These are phyloP conservation scores for Clytia hemisphaerica DNA, from an alignment of 30 jellyfish, hydroid and myxozoan genomes.

Conservation along the genomic window DNA sequence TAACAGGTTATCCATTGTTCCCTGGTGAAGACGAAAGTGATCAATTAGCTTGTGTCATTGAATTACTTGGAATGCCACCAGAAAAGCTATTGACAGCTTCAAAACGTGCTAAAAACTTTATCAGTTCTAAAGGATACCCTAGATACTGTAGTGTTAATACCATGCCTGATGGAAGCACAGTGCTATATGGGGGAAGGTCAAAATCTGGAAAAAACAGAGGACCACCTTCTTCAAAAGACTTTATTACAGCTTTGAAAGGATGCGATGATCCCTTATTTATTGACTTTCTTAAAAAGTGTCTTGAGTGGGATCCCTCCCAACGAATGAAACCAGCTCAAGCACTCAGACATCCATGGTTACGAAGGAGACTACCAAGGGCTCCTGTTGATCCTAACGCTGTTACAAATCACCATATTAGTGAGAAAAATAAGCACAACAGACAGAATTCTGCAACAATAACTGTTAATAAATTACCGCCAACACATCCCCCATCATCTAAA, in stretches of 20 bases:
- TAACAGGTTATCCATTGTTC: slow-evolving; percentile 86
- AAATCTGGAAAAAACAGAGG: slow-evolving; percentile 94
- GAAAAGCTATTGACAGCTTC: slow-evolving; percentile 67
- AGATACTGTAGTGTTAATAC: slow-evolving; percentile 82
- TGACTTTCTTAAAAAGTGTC: slow-evolving; percentile 81
- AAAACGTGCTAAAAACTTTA: slow-evolving; percentile 79
- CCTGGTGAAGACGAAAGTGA: slow-evolving; percentile 98
- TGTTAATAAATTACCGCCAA: slow-evolving; percentile 71
- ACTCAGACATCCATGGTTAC: slow-evolving; percentile 79
- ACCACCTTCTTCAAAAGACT: slow-evolving; percentile 90
- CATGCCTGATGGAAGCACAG: slow-evolving; percentile 93
- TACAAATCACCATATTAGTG: slow-evolving; percentile 38
- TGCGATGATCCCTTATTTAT: slow-evolving; percentile 80
- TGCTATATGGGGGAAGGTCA: slow-evolving; percentile 79
- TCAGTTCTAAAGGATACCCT: slow-evolving; percentile 94
- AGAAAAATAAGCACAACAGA: slow-evolving; percentile 61
- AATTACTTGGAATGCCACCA: slow-evolving; percentile 87
- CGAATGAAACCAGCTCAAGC: slow-evolving; percentile 94
- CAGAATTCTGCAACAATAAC: slow-evolving; percentile 75
- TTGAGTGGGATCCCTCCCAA: slow-evolving; percentile 94
- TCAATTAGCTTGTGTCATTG: slow-evolving; percentile 86
- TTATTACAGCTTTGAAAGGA: slow-evolving; percentile 87
- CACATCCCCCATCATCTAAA: slow-evolving; percentile 82
- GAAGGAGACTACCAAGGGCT: slow-evolving; percentile 90
- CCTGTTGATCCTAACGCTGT: slow-evolving; percentile 57